Evolutionary conservation across 2,888 invertebrate species (phyloP).

Genomic region (Matsumyia berberina): DNA sequence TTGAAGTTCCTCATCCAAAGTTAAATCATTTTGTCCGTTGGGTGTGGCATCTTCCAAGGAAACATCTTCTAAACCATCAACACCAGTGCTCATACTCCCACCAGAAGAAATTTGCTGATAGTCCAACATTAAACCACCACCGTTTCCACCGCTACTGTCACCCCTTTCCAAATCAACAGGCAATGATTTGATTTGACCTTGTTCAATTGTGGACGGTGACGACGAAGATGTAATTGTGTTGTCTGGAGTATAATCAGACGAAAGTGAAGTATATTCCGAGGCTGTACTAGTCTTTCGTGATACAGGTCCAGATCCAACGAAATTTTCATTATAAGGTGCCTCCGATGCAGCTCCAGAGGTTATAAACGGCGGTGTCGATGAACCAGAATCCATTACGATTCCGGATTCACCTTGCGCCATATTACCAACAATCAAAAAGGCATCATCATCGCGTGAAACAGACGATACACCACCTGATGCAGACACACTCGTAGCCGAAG

Average conservation of each 20-base stretch:
- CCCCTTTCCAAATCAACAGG: conserved; percentile 44
- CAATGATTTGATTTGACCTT: conserved; percentile 64
- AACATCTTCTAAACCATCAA: conserved; percentile 54
- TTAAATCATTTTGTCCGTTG: conserved; percentile 64
- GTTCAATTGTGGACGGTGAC: conserved; percentile 77
- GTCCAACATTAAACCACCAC: conserved; percentile 27
- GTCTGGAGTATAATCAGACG: conserved; percentile 86
- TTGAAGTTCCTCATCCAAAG: conserved; percentile 57
- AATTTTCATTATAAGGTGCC: conserved; percentile 37
- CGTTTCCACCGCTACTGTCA: conserved; percentile 26
- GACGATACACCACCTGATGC: conserved; percentile 17
- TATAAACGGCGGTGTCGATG: conserved; percentile 55
- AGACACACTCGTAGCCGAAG: background rate
- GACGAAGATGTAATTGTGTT: conserved; percentile 84
- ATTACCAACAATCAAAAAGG: conserved; percentile 32
- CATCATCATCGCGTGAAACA: conserved; percentile 38
- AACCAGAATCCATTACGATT: conserved; percentile 61
- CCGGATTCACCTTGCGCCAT: conserved; percentile 53
- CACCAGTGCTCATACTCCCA: conserved; percentile 64
- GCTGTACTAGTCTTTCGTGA: conserved; percentile 87
- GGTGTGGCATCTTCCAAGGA: conserved; percentile 61
- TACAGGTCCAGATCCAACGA: conserved; percentile 81
- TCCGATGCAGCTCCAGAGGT: conserved; percentile 29
- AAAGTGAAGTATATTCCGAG: conserved; percentile 84
- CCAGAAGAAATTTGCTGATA: conserved; percentile 59